These are phyloP conservation scores for Apotomis turbidana DNA, from an alignment of 2,888 invertebrate species.

Conservation along the genomic window DNA sequence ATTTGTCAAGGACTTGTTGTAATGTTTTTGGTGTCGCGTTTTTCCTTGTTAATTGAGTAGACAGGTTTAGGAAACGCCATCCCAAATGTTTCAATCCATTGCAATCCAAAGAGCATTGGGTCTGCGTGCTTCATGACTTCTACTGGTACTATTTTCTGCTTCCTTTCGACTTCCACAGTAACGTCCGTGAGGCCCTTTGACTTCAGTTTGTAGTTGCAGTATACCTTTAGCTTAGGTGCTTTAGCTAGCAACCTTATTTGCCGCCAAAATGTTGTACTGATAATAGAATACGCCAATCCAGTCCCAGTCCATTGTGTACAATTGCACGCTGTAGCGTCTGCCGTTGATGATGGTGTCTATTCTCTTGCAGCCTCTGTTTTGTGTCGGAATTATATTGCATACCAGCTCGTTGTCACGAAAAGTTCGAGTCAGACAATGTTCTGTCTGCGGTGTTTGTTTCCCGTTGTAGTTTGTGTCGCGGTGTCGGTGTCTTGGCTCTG, in stretches of 20 bases:
- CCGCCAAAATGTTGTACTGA: conserved; percentile 9
- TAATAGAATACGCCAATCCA: conserved; percentile 16
- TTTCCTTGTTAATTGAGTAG: conserved; percentile 34
- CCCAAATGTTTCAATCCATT: conserved; percentile 30
- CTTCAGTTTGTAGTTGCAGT: conserved; percentile 2
- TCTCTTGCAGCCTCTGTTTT: conserved; percentile 3
- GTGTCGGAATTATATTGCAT: not conserved
- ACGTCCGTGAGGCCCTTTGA: conserved; percentile 34
- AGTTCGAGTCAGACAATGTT: not conserved
- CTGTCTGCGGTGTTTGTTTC: not conserved
- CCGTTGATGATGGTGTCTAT: not conserved
- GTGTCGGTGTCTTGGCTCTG: not conserved
- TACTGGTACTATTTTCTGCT: conserved; percentile 26
- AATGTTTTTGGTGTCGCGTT: not conserved
- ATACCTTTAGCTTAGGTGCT: conserved; percentile 4
- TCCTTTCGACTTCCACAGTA: conserved; percentile 24
- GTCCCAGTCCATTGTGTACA: conserved; percentile 18
- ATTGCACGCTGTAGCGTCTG: no score
- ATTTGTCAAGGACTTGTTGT: conserved; percentile 19
- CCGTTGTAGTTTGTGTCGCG: not conserved
- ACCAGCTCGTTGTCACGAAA: not conserved
- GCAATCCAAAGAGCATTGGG: conserved; percentile 40
- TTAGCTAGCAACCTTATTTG: not conserved
- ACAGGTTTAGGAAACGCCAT: conserved; percentile 37
- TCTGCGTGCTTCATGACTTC: conserved; percentile 34